Conservation (phyloP, 2,888 invertebrate species). For the Colletes collaris region DNA sequence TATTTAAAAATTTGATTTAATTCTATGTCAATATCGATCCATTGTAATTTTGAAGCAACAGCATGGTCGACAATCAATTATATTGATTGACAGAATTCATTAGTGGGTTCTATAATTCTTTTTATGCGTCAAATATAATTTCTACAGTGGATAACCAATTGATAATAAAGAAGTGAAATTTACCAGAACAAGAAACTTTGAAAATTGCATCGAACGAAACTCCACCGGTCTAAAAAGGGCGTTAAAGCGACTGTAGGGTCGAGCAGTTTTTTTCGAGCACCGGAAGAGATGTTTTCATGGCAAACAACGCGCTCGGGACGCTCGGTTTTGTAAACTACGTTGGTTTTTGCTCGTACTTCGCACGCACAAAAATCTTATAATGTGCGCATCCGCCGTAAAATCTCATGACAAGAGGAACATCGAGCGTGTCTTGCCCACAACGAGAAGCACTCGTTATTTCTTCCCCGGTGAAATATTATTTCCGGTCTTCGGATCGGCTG, state of each 20-base stretch:
- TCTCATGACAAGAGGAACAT: slow-evolving; percentile 44
- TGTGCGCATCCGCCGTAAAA: slow-evolving; percentile 66
- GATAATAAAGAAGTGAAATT: no score
- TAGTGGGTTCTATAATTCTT: no score
- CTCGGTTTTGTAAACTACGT: slow-evolving; percentile 35
- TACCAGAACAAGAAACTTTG: no score
- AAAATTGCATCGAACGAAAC: no score
- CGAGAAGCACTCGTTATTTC: slow-evolving; percentile 48
- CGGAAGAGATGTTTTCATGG: slow-evolving; percentile 52
- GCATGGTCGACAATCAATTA: no score
- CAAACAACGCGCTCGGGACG: slow-evolving; percentile 33
- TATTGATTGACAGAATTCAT: no score
- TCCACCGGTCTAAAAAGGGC: not conserved
- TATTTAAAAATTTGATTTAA: no score
- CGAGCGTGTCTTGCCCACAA: slow-evolving; percentile 25
- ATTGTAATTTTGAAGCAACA: no score
- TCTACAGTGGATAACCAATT: no score
- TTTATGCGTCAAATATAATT: no score
- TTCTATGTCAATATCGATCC: no score
- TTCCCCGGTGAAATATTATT: slow-evolving; percentile 60
- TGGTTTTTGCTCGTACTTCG: slow-evolving; percentile 50
- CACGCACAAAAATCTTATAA: slow-evolving; percentile 55
- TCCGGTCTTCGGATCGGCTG: slow-evolving; percentile 45
- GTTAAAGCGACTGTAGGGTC: not conserved
- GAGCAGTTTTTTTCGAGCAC: not conserved